phyloP scores from a whole-genome alignment of 1,140 invertebrate genomes.

The Drosophila virilis region DNA sequence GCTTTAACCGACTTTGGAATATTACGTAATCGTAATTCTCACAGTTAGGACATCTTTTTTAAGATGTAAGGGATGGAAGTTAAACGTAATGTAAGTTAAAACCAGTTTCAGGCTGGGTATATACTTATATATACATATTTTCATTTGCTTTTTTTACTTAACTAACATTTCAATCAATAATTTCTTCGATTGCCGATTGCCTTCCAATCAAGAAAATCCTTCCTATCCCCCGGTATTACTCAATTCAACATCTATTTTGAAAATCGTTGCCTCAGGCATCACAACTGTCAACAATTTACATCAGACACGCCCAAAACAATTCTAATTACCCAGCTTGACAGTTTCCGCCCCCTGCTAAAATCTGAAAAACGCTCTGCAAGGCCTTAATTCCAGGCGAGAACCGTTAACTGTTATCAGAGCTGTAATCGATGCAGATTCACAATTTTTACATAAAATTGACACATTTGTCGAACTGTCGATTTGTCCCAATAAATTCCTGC shows the following conservation, averaged over 20 bases:
- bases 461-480: conserved; percentile 58
- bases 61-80: too few relatives aligned
- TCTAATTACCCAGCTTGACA: conserved; percentile 59
- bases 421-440: conserved; percentile 61
- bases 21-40: too few relatives aligned
- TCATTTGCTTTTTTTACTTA: neutral
- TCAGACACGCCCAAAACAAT: conserved; percentile 43
- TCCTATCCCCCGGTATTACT: neutral
- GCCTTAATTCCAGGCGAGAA: conserved; percentile 17
- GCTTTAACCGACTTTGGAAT: too few relatives aligned
- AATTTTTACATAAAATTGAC: conserved; percentile 61
- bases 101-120: too few relatives aligned
- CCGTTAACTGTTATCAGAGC: conserved; percentile 31
- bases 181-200: neutral
- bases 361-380: neutral
- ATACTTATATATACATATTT: too few relatives aligned
- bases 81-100: too few relatives aligned
- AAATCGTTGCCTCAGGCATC: conserved; percentile 31
- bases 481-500: conserved; percentile 47
- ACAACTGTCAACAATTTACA: conserved; percentile 66
- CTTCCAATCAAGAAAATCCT: neutral
- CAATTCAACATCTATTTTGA: conserved; percentile 16
- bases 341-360: neutral
- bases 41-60: too few relatives aligned
- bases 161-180: neutral